A percentile compares a stretch with the other conserved stretches of the same genome.
Conservation (phyloP, 1,140 invertebrate genomes). For the Sweltsa coloradensis region DNA sequence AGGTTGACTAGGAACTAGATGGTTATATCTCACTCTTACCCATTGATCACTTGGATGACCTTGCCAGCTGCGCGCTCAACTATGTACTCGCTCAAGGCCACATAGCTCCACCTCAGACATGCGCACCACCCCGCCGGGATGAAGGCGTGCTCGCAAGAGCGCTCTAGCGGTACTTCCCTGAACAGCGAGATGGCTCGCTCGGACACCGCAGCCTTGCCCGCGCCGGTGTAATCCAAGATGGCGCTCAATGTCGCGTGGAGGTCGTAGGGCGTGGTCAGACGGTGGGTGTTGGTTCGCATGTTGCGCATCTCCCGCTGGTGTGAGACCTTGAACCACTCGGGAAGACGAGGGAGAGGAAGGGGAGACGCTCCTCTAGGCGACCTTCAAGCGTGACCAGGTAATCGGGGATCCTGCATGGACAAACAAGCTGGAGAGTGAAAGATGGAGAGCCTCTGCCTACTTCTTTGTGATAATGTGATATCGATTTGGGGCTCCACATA, state of each 20-base stretch:
- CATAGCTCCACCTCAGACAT: slow-evolving; percentile 63
- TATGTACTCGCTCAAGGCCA: slow-evolving; percentile 29
- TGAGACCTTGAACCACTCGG: slow-evolving; percentile 49
- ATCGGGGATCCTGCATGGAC: slow-evolving; percentile 60
- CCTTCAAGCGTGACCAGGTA: slow-evolving; percentile 77
- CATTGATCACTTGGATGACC: slow-evolving; percentile 49
- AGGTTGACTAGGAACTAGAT: no score
- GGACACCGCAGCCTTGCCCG: slow-evolving; percentile 34
- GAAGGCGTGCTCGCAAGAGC: slow-evolving; percentile 75
- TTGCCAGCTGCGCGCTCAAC: slow-evolving; percentile 36
- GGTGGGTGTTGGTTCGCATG: slow-evolving; percentile 51
- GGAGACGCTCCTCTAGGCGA: slow-evolving; percentile 78
- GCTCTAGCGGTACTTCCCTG: slow-evolving; percentile 50
- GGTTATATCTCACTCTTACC: slow-evolving; percentile 31
- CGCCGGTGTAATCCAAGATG: slow-evolving; percentile 38
- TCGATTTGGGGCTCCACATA: no score
- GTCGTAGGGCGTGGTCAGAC: slow-evolving; percentile 71
- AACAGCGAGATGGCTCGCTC: slow-evolving; percentile 57
- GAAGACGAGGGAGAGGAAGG: slow-evolving; percentile 69
- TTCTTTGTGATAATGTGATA: no score
- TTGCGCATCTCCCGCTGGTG: slow-evolving; percentile 48
- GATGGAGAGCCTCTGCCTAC: no score
- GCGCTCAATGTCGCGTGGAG: slow-evolving; percentile 57
- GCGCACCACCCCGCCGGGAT: slow-evolving; percentile 93
- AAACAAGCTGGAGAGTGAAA: no score